Base-by-base conservation (phyloP, 1,140 invertebrate species). In the Saccostrea glomerata region DNA sequence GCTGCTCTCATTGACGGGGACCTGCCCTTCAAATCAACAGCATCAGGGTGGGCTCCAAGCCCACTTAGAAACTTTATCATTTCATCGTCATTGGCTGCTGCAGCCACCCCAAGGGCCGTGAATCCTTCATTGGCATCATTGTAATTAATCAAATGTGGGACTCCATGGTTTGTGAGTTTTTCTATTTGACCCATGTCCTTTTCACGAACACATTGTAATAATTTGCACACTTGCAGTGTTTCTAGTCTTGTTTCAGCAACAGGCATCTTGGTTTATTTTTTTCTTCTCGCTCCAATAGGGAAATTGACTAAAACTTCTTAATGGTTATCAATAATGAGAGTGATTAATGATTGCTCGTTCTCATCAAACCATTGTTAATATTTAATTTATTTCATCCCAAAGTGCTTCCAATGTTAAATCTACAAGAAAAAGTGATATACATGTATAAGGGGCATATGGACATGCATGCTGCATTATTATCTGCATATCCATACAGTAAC, bases 31-130 rank as follows among this genome's bases (percentile, higher is more conserved):
- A 95, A 92, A 86, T 95, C 95, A 87, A 94, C 92, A 2, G 95
- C 94, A 92, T 95, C 94, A 23, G 95, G 95, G 90, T 95, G 94
- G 82, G 95, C 95, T 40, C 94, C 95, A 13, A 94, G 91, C 11
- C 92, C 91, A 12, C 95, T 89, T 6, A 95, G 85, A 90, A 94
- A 94, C 58, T 94, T 92, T 47, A 95, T 92, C 93, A 95, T 94
- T n/a, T 94, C 92, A 86, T 95, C 94, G 91, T 94, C 93, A 88
- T 94, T 95, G 15, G 91, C 90, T 47, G 88, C 88, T 9, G 94
- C 93, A 23, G 94, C 94, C 54, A 94, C 92, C 17, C 90, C 93
- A 1, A 95, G 89, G 47, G 95, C 94, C 25, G 94, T 95, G 60
- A 93, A 91, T 1, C 94, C 95, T 82, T 94, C 92, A 66, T 92